Base-by-base conservation (phyloP, 2,888 invertebrate species). In the Drosophila melanosoma region DNA sequence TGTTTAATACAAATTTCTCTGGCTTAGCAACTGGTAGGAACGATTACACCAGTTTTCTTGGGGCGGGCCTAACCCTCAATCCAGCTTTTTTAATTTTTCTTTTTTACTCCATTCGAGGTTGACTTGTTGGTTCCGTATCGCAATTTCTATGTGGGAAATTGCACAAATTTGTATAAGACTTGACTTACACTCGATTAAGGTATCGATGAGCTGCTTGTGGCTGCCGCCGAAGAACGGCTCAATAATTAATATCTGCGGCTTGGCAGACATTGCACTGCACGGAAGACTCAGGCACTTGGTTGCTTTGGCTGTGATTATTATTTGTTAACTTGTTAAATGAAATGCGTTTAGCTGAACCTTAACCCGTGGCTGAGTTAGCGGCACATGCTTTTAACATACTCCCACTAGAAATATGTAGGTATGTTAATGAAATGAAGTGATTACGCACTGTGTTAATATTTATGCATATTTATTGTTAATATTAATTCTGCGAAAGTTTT, bases 201-300 rank as follows among this genome's bases (percentile, higher is more conserved):
- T 93, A 79, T 95, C 95, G 40, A 96, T 94, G 45, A 96, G 91
- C 86, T 95, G 95, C 89, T 95, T 95, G 90, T 96, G 96, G 32
- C 96, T 96, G 8, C 96, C 96, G 23, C 95, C 95, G 92, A 95
- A 96, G 92, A 95, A 96, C 1, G 96, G 95, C 91, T 96, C 96
- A 67, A 96, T 93, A 45, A 96, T 92, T 52, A 96, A 82, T 66
- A 94, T 91, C 63, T 85, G 89, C 65, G 93, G 92, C 79, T 90
- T 92, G 57, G 54, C 61, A 26, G 89, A 76, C 90, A 89, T 91
- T 11, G 68, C 69, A 45, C 32, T 60, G 52, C 12, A 40, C 33
- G 48, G 15, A 11, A 17, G n/a, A 36, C 20, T 36, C 15, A 29
- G 56, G 38, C 36, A 56, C 26, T 56, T 38, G 56, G 32, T 40